Percentiles rank a stretch among this genome's conserved stretches.
phyloP scores from a whole-genome alignment of 2,888 invertebrate species.

The Sturmia bella region DNA sequence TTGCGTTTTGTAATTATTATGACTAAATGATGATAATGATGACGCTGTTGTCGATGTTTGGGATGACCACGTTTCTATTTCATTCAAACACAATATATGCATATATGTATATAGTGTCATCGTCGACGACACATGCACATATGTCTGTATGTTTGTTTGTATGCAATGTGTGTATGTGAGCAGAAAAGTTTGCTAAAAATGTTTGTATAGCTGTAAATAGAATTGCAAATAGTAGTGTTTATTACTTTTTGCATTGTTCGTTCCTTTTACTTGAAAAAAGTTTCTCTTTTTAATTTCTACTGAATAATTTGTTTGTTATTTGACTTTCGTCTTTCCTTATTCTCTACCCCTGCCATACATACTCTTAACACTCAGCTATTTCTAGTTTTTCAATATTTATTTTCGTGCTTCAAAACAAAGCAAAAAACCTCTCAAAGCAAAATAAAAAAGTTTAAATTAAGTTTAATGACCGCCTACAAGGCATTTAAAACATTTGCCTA shows the following conservation, averaged over 20 bases:
- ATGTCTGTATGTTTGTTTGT: background rate
- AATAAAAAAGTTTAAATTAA: conserved; percentile 61
- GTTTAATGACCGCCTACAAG: conserved; percentile 73
- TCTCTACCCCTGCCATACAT: background rate
- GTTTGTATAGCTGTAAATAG: background rate
- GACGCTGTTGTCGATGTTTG: conserved; percentile 45
- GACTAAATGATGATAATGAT: conserved; percentile 51
- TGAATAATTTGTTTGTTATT: conserved; percentile 64
- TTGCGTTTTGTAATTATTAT: conserved; percentile 56
- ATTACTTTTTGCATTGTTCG: conserved; percentile 46
- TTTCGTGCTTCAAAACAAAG: conserved; percentile 38
- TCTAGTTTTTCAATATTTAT: conserved; percentile 9
- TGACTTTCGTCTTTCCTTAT: conserved; percentile 29
- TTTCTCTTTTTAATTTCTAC: conserved; percentile 54
- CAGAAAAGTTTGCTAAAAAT: background rate
- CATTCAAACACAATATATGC: conserved; percentile 27
- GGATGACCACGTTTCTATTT: conserved; percentile 50
- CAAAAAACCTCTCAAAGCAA: conserved; percentile 13
- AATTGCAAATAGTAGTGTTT: conserved; percentile 35
- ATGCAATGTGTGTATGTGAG: background rate
- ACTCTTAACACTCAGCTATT: conserved; percentile 36
- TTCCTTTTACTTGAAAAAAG: conserved; percentile 16
- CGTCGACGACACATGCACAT: background rate
- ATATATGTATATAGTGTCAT: background rate
- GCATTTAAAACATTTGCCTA: conserved; percentile 65